Conservation (phyloP, 2,113 vertebrate species). For the Thamnaconus septentrionalis region DNA sequence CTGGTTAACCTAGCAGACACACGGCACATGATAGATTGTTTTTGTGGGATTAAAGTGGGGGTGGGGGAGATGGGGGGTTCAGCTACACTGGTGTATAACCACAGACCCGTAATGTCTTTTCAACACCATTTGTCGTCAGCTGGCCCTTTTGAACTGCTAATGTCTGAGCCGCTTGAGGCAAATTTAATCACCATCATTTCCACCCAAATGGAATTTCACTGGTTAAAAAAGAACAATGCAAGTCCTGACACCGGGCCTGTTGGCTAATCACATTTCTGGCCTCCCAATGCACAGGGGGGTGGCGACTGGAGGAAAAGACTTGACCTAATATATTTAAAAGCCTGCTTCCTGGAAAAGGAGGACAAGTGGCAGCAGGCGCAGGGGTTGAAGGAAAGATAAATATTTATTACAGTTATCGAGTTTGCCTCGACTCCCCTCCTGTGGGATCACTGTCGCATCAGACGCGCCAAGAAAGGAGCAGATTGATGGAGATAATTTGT, state of each 20-base stretch:
- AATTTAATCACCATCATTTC: constrained; percentile 81
- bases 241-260: constrained; percentile 75
- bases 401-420: constrained; percentile 81
- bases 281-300: constrained; percentile 73
- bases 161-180: constrained; percentile 71
- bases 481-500: constrained; percentile 79
- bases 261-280: constrained; percentile 79
- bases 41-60: constrained; percentile 55
- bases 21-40: constrained; percentile 56
- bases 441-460: constrained; percentile 66
- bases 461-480: constrained; percentile 73
- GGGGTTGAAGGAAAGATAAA: constrained; percentile 80
- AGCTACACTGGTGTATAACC: constrained; percentile 53
- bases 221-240: constrained; percentile 78
- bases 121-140: constrained; percentile 64
- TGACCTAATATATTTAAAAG: constrained; percentile 86
- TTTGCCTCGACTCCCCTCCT: constrained; percentile 71
- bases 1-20: constrained; percentile 23
- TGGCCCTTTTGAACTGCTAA: constrained; percentile 72
- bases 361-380: constrained; percentile 77
- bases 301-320: constrained; percentile 65
- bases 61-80: too few species aligned
- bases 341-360: constrained; percentile 74
- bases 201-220: constrained; percentile 78
- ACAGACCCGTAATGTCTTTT: constrained; percentile 68